Percentiles rank a stretch among this genome's conserved stretches.
These are phyloP conservation scores for Apis dorsata DNA, from an alignment of 1,140 invertebrate genomes.

Conservation along the genomic window DNA sequence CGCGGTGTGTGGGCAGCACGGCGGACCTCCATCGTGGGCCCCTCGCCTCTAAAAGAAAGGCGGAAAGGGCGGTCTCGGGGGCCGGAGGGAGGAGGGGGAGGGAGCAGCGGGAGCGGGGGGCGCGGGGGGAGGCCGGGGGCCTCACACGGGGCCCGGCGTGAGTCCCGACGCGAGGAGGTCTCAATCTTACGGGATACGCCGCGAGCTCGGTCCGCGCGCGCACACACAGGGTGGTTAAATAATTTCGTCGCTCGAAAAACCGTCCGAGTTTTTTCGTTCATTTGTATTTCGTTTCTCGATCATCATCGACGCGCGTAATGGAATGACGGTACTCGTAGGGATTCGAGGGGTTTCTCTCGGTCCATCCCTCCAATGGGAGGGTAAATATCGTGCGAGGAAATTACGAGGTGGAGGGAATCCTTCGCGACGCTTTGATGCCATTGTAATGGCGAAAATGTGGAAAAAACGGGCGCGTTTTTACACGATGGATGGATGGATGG, in stretches of 20 bases:
- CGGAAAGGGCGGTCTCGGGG: conserved; percentile 55
- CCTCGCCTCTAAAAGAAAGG: conserved; percentile 64
- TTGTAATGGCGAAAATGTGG: too few relatives aligned
- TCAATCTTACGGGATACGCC: conserved; percentile 70
- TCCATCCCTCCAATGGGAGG: too few relatives aligned
- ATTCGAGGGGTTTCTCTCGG: too few relatives aligned
- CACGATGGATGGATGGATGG: too few relatives aligned
- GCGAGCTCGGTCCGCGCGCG: conserved; percentile 51
- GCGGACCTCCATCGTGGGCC: conserved; percentile 61
- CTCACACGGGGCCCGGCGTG: conserved; percentile 71
- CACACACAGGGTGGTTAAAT: conserved; percentile 50
- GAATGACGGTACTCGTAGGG: too few relatives aligned
- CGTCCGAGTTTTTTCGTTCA: too few relatives aligned
- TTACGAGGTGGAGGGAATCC: too few relatives aligned
- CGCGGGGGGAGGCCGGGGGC: conserved; percentile 59
- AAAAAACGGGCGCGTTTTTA: too few relatives aligned
- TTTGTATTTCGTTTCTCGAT: too few relatives aligned
- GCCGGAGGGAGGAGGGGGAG: not conserved
- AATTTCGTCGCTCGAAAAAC: conserved; percentile 1
- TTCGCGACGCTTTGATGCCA: too few relatives aligned
- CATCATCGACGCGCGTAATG: not conserved
- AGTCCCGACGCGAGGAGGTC: conserved; percentile 73
- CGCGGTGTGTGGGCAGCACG: conserved; percentile 63
- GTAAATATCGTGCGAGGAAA: too few relatives aligned
- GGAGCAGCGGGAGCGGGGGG: conserved; percentile 2